Base-by-base conservation (phyloP, 2,113 vertebrate species). In the Podarcis cretensis region DNA sequence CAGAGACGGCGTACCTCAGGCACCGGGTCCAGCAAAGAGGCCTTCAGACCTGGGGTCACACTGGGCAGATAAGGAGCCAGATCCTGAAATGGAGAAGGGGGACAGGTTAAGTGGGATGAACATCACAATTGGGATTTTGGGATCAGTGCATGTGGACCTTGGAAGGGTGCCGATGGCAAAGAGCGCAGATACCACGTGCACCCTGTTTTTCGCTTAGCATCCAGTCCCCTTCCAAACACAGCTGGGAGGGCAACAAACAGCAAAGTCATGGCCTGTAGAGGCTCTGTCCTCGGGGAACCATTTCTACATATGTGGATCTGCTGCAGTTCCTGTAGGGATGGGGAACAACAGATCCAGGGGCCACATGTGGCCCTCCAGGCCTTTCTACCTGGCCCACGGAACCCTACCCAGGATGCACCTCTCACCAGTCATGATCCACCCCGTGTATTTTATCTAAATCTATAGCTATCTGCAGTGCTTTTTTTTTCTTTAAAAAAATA, bases 1-100 rank as follows among this genome's bases (percentile, higher is more conserved):
- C 20, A 1, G 20, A 21, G 73, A 35, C 20, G 16, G 30, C 98
- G 92, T 91, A 99, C 99, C 96, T 99, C 99, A 86, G 99, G 99
- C 81, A 99, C 99, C 14, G 99, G 99, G 92, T 99, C 99, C 96
- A 99, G 90, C 40, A 99, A 96, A 83, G 99, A 99, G 0, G 98
- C 96, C 94, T 99, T 99, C 89, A 99, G 97, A 90, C 99, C 99
- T 35, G 99, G 99, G 6, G 98, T 99, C 88, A 99, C 98, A 12
- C 99, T 99, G 6, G 99, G 99, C 37, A 99, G 96, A 95, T 99
- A 99, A 0, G 99, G 99, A 89, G 99, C 99, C 94, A 99, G 95
- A 93, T 99, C 99, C 99, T 99, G 90, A 84, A 97, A 94, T 7
- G 88, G 91, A 94, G 5, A 88, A 89, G 90, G 63, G 27, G 73